phyloP scores from a whole-genome alignment of 2,888 invertebrate species.

The Nowickia ferox region DNA sequence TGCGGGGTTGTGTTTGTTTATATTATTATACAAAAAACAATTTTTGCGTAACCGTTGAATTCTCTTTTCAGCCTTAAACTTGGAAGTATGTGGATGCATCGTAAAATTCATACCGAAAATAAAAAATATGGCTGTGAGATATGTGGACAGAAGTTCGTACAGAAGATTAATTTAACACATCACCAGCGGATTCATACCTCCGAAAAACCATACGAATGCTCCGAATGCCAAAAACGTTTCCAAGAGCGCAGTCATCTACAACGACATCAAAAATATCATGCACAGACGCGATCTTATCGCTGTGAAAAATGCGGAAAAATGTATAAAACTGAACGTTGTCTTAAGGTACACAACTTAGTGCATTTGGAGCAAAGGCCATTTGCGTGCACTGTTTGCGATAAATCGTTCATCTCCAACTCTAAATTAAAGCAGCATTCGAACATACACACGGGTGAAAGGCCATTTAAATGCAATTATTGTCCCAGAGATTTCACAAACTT shows the following conservation, averaged over 20 bases:
- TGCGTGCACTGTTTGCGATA: conserved; percentile 84
- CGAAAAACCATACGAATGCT: conserved; percentile 82
- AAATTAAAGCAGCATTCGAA: conserved; percentile 86
- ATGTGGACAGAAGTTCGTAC: conserved; percentile 83
- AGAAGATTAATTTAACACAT: conserved; percentile 83
- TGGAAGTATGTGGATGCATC: conserved; percentile 83
- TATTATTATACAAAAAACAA: too few relatives aligned
- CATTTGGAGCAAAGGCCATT: conserved; percentile 85
- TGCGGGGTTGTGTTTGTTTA: too few relatives aligned
- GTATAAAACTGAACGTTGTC: conserved; percentile 85
- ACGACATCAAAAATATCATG: conserved; percentile 83
- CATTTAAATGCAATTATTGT: conserved; percentile 86
- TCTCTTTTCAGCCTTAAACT: conserved; percentile 79
- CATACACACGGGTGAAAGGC: conserved; percentile 85
- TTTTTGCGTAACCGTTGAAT: background rate
- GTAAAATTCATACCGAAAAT: conserved; percentile 83
- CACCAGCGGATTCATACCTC: conserved; percentile 82
- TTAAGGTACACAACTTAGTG: conserved; percentile 85
- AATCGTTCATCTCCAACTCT: conserved; percentile 85
- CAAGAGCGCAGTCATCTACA: conserved; percentile 83
- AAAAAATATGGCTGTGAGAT: conserved; percentile 83
- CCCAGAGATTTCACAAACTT: conserved; percentile 86
- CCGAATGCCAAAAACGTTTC: conserved; percentile 83
- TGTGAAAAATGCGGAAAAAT: conserved; percentile 83
- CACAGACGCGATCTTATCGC: conserved; percentile 81